phyloP scores from a whole-genome alignment of 2,113 vertebrate genomes.

The Plectropomus leopardus region DNA sequence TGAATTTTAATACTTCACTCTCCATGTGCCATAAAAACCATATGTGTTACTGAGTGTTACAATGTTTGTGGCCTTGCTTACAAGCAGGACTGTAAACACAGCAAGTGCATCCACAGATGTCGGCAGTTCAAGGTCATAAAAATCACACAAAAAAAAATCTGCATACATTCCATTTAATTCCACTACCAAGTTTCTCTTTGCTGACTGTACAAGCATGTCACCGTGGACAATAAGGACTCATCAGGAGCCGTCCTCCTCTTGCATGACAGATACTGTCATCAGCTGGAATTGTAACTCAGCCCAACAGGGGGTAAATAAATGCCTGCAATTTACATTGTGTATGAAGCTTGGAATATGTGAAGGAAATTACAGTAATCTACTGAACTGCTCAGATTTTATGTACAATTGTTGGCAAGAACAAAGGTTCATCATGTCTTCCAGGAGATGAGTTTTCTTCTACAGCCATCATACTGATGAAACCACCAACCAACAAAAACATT shows the following conservation, averaged over 20 bases:
- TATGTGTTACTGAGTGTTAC: neutral
- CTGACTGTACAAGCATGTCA: conserved; percentile 17
- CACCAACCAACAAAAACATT: neutral
- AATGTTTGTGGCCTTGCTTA: neutral
- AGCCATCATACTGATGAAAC: neutral
- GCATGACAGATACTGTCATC: neutral
- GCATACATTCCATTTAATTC: neutral
- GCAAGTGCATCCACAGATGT: neutral
- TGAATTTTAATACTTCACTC: neutral
- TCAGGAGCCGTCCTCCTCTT: neutral
- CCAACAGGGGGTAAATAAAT: neutral
- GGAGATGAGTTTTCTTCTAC: neutral
- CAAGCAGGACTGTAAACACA: neutral
- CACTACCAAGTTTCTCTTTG: neutral
- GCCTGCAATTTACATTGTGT: neutral
- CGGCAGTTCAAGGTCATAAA: neutral
- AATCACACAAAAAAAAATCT: neutral
- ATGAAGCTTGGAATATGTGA: neutral
- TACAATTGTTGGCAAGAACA: neutral
- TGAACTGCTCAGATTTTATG: neutral
- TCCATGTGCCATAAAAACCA: neutral
- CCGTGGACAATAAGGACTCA: neutral
- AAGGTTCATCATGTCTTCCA: neutral
- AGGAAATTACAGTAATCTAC: neutral
- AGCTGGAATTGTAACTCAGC: neutral